A percentile compares a stretch with the other conserved stretches of the same genome.
phyloP scores from a whole-genome alignment of 2,113 vertebrate genomes.

The Anarhynchus alexandrinus region DNA sequence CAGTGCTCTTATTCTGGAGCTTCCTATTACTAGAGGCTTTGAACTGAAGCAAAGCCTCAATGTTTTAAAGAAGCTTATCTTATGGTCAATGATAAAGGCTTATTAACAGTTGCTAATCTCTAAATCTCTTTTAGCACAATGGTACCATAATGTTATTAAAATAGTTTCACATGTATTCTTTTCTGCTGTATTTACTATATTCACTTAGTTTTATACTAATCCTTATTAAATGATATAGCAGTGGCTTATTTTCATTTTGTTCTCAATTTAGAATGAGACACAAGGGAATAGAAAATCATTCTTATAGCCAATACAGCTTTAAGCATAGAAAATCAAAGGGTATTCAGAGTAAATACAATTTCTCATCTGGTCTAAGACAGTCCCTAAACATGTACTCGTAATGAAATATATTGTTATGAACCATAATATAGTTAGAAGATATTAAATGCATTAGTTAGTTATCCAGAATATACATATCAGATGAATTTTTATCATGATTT shows the following conservation, averaged over 20 bases:
- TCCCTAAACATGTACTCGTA: background rate
- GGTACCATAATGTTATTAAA: background rate
- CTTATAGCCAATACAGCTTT: background rate
- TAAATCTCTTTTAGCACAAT: background rate
- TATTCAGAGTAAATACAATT: background rate
- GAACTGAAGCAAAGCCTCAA: background rate
- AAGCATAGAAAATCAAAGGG: background rate
- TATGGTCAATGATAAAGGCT: slow-evolving; percentile 1
- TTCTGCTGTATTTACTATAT: background rate
- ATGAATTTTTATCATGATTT: background rate
- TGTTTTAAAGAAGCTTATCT: slow-evolving; percentile 10
- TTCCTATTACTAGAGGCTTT: background rate
- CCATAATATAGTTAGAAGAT: background rate
- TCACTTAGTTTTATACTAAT: background rate
- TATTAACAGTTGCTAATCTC: slow-evolving; percentile 42
- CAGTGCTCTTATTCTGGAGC: background rate
- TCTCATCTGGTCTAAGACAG: background rate
- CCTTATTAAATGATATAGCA: background rate
- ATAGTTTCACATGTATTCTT: background rate
- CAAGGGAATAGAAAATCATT: background rate
- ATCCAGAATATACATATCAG: background rate
- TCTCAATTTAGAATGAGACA: background rate
- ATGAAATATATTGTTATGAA: background rate
- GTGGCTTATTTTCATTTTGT: background rate
- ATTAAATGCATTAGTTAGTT: background rate